These are phyloP conservation scores for Malurus elegans DNA, from an alignment of 2,113 vertebrate genomes.

Conservation along the genomic window DNA sequence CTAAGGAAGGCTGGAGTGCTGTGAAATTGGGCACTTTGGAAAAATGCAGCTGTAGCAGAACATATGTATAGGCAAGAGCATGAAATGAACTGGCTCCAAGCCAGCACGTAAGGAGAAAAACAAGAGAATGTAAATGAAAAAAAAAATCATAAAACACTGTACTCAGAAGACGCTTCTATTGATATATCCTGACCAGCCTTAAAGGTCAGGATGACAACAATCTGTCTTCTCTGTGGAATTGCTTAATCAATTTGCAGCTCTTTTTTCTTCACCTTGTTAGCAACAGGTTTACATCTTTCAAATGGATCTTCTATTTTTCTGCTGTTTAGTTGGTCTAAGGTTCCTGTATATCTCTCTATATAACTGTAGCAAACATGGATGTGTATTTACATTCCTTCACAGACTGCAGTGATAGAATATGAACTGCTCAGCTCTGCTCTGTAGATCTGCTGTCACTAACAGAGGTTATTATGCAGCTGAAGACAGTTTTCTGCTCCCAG, in stretches of 20 bases:
- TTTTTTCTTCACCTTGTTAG: neutral
- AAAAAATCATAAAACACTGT: constrained; percentile 27
- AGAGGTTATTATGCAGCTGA: neutral
- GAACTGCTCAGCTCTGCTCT: neutral
- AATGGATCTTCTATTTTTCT: neutral
- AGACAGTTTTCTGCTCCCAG: neutral
- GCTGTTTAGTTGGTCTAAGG: neutral
- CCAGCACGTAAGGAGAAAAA: constrained; percentile 8
- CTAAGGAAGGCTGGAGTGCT: constrained; percentile 41
- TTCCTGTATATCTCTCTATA: neutral
- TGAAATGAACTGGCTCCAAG: constrained; percentile 62
- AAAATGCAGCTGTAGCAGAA: constrained; percentile 65
- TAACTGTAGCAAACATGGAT: neutral
- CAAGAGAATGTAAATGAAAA: constrained; percentile 51
- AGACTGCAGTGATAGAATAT: neutral
- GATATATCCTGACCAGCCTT: constrained; percentile 33
- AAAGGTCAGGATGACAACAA: constrained; percentile 62
- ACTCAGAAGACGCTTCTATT: constrained; percentile 8
- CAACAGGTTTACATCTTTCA: constrained; percentile 5
- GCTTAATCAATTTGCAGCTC: constrained; percentile 43
- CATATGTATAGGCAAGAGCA: constrained; percentile 56
- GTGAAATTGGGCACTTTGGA: constrained; percentile 57
- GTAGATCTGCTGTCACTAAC: neutral
- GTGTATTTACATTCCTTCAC: neutral
- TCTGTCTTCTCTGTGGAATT: constrained; percentile 24